Evolutionary conservation across 2,113 vertebrate species (phyloP).

Genomic region (Rhinopithecus roxellana): DNA sequence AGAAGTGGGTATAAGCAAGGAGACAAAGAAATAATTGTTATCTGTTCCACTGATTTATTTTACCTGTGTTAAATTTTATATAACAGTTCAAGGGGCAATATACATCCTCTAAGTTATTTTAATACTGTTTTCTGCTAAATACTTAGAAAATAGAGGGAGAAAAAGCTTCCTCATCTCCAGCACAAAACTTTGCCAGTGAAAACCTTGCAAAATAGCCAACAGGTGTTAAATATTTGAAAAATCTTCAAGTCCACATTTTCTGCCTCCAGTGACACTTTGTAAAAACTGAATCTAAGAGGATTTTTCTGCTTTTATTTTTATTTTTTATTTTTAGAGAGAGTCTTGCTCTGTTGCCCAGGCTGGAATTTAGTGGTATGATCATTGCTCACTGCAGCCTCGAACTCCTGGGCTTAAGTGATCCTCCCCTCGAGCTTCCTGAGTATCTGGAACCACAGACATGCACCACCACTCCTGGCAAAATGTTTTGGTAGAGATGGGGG

Average conservation of each 20-base stretch:
- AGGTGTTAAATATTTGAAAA: background rate
- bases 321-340: too few relatives aligned
- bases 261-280: background rate
- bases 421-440: too few relatives aligned
- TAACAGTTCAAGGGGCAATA: background rate
- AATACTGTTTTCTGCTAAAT: background rate
- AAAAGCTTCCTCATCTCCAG: background rate
- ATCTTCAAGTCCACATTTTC: background rate
- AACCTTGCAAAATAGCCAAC: background rate
- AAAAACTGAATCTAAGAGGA: background rate
- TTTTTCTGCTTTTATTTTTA: too few relatives aligned
- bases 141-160: background rate
- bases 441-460: too few relatives aligned
- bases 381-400: too few relatives aligned
- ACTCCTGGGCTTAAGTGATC: too few relatives aligned
- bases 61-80: background rate
- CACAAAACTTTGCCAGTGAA: background rate
- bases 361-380: too few relatives aligned
- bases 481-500: too few relatives aligned
- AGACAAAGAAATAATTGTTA: background rate
- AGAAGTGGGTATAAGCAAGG: background rate
- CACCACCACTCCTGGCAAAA: too few relatives aligned
- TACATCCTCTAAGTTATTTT: background rate
- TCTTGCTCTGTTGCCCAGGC: too few relatives aligned
- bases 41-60: background rate